Evolutionary conservation across 2,113 vertebrate species (phyloP), one percentile per base, ranked within the genome.

Genomic region (Poecilia latipinna): DNA sequence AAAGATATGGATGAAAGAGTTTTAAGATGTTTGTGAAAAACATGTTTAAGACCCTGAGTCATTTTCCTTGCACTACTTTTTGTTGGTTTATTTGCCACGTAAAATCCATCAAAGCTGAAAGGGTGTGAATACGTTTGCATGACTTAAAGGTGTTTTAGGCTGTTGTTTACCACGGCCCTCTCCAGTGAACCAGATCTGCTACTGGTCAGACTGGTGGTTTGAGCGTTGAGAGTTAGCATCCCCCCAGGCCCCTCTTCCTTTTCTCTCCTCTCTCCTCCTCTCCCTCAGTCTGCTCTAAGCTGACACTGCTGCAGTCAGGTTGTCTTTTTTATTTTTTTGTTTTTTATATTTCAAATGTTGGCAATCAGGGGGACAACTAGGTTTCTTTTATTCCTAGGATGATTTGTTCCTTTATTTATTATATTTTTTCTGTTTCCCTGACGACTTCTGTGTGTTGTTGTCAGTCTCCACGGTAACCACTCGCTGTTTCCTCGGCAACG

Each of bases 381-480:
- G 82, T 92, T 93, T 93, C 78, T 85, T 93, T 94, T 92, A 86
- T 92, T 91, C n/a, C 83, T 69, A 63, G 84, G 87, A 88, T 91
- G 92, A 90, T 93, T 93, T 93, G 90, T 94, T 91, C 89, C 83
- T 90, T 93, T 87, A 93, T 92, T 93, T 91, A 91, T 94, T 93
- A 93, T 93, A 93, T 93, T 93, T 93, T 94, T 94, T 92, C 92
- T 94, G 91, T 94, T 94, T 94, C 92, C 93, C 92, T 94, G 93
- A 94, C 89, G 92, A 94, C 93, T 93, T 94, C 92, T 94, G 91
- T 94, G 92, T 93, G 94, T 94, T 94, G 92, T 94, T 93, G 93
- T 94, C 93, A 94, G 93, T 94, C 88, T 94, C 93, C 93, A 92
- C 88, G 93, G 90, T 94, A 94, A 93, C 93, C 90, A 91, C 92